A percentile compares a stretch with the other conserved stretches of the same genome.
These are phyloP conservation scores for Leptodactylus fuscus DNA, from an alignment of 2,113 vertebrate species.

Conservation along the genomic window DNA sequence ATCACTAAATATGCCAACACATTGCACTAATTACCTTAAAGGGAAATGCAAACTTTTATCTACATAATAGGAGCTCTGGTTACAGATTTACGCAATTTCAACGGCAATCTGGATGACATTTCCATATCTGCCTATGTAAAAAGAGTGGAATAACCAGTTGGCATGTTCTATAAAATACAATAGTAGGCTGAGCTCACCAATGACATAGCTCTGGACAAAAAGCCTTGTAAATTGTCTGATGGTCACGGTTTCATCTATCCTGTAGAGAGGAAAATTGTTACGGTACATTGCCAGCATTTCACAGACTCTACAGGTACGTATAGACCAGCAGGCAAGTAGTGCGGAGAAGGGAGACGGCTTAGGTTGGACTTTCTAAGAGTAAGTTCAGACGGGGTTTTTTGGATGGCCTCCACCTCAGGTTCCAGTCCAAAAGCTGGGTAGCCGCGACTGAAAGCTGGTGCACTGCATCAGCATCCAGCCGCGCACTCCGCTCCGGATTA, in stretches of 20 bases:
- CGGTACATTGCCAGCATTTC: no score
- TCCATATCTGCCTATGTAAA: not conserved
- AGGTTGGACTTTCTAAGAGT: no score
- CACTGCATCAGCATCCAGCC: no score
- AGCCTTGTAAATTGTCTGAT: not conserved
- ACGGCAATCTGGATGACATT: not conserved
- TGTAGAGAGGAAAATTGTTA: not conserved
- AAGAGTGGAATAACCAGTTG: not conserved
- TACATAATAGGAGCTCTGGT: not conserved
- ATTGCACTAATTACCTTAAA: slow-evolving; percentile 16
- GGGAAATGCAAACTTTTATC: not conserved
- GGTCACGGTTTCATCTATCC: not conserved
- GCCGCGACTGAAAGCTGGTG: no score
- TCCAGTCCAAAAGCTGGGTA: no score
- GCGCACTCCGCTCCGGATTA: no score
- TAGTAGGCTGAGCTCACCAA: not conserved
- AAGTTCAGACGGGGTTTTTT: no score
- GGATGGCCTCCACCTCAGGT: no score
- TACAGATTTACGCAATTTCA: not conserved
- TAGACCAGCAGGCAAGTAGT: no score
- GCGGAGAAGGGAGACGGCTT: no score
- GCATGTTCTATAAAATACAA: not conserved
- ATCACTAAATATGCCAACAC: slow-evolving; percentile 8
- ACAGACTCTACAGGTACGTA: no score
- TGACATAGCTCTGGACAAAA: not conserved